A percentile compares a stretch with the other conserved stretches of the same genome.
phyloP scores from a whole-genome alignment of 2,888 invertebrate genomes.

The Spatulosminthurus flaviceps region DNA sequence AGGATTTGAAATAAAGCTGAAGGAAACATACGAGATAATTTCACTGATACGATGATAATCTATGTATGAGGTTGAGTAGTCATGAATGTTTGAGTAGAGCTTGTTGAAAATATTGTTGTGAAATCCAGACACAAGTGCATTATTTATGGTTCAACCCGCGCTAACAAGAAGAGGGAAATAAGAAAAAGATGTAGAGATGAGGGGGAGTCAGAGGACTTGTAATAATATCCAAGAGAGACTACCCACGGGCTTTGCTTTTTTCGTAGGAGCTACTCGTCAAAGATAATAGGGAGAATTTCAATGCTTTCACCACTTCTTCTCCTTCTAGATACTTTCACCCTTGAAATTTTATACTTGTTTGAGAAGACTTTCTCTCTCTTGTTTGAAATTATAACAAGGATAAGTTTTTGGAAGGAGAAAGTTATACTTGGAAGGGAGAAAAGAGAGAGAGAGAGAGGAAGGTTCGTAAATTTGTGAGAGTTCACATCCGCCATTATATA shows the following conservation, averaged over 20 bases:
- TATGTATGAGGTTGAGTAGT: constrained; percentile 22
- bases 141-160: constrained; percentile 36
- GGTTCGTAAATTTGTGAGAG: constrained; percentile 38
- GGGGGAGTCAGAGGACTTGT: constrained; percentile 23
- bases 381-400: not conserved
- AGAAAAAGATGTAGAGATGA: no score
- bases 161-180: not conserved
- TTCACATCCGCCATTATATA: constrained; percentile 54
- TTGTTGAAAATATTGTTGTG: constrained; percentile 31
- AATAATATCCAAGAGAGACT: constrained; percentile 1
- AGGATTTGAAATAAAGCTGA: not conserved
- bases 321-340: not conserved
- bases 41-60: constrained; percentile 1
- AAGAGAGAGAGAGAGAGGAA: constrained; percentile 7
- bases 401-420: not conserved
- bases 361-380: not conserved
- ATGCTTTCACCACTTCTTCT: not conserved
- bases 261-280: not conserved
- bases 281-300: not conserved
- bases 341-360: not conserved
- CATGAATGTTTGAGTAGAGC: constrained; percentile 31
- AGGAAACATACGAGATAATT: not conserved
- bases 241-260: not conserved
- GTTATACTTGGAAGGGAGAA: not conserved
- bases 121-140: constrained; percentile 20